These are phyloP conservation scores for Drosophila obscura DNA, from an alignment of 1,140 invertebrate genomes.

Conservation along the genomic window DNA sequence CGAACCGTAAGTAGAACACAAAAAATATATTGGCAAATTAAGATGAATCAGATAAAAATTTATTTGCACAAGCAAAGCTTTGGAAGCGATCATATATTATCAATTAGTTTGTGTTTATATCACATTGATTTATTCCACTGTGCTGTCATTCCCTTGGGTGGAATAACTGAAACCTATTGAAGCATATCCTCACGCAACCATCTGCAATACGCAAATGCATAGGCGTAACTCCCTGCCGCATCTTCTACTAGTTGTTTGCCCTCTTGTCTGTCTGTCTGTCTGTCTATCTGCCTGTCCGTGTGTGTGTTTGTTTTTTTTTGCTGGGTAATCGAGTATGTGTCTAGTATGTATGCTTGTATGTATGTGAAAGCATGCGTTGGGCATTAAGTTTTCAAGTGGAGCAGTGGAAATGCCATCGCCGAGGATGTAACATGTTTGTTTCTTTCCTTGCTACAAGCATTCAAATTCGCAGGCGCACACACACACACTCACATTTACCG, in stretches of 20 bases:
- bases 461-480: conserved; percentile 41
- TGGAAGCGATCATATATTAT: not conserved
- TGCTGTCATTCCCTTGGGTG: too few species aligned
- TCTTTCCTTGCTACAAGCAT: conserved; percentile 56
- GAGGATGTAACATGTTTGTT: conserved; percentile 71
- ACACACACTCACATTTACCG: too few species aligned
- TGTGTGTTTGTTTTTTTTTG: conserved; percentile 3
- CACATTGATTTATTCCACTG: too few species aligned
- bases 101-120: not conserved
- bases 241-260: conserved; percentile 34
- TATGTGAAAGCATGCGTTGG: conserved; percentile 66
- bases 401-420: conserved; percentile 38
- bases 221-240: conserved; percentile 19
- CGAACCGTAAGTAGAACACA: conserved; percentile 64
- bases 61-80: too few species aligned
- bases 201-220: conserved; percentile 37
- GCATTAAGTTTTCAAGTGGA: conserved; percentile 73
- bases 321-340: conserved; percentile 30
- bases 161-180: too few species aligned
- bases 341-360: conserved; percentile 31
- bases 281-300: not conserved
- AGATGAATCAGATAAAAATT: too few species aligned
- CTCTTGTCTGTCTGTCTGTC: conserved; percentile 6
- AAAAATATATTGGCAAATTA: too few species aligned
- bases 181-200: conserved; percentile 12